These are phyloP conservation scores for Todiramphus chloris DNA, from an alignment of 2,113 vertebrate species.

Conservation along the genomic window DNA sequence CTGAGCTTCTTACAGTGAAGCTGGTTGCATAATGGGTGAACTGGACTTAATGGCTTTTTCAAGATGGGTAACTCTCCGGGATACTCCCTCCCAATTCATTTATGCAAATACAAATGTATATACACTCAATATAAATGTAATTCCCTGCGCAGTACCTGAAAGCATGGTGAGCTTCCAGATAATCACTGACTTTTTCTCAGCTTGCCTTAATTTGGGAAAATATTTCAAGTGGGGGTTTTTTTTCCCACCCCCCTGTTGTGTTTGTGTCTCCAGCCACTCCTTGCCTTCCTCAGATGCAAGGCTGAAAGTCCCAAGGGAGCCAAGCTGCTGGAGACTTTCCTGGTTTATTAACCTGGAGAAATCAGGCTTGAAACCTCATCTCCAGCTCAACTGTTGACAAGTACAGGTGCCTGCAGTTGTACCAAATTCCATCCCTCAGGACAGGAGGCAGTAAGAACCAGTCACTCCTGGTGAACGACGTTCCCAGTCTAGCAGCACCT, in stretches of 20 bases:
- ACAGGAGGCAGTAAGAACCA: neutral
- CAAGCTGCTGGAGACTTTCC: neutral
- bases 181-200: neutral
- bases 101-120: neutral
- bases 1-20: neutral
- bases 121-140: neutral
- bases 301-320: neutral
- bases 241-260: neutral
- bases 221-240: neutral
- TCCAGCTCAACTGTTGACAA: neutral
- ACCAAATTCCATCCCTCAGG: neutral
- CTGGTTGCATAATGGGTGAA: neutral
- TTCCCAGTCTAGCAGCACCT: conserved; percentile 16
- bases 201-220: neutral
- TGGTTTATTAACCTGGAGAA: neutral
- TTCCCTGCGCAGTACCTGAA: neutral
- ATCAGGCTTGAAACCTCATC: neutral
- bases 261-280: neutral
- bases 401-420: neutral
- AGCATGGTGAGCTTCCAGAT: neutral
- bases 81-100: neutral
- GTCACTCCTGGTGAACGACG: too few relatives aligned
- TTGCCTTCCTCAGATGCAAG: neutral
- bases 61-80: neutral
- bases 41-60: neutral